Evolutionary conservation across 2,888 invertebrate genomes (phyloP).

Genomic region (Lasioglossum morio): DNA sequence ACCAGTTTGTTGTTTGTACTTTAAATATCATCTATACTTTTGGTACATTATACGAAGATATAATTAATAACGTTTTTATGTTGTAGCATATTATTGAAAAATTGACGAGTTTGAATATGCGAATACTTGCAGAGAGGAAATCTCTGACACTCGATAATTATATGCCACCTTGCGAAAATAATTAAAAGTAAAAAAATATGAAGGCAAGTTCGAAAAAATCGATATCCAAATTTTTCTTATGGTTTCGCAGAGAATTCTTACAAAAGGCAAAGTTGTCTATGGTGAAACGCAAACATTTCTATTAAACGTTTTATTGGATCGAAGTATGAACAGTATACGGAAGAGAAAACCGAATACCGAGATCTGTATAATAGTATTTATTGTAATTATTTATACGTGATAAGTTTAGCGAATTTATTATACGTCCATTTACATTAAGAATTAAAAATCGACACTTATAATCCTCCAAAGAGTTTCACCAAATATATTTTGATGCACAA

Average conservation of each 20-base stretch:
- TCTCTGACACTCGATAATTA: not conserved
- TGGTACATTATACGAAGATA: conserved; percentile 13
- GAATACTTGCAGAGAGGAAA: not conserved
- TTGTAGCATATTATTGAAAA: not conserved
- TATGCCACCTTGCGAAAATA: conserved; percentile 2
- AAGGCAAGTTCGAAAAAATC: not conserved
- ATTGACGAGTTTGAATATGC: not conserved
- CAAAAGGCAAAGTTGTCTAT: not conserved
- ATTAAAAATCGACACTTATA: conserved; percentile 54
- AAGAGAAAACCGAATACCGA: conserved; percentile 15
- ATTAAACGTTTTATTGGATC: not conserved
- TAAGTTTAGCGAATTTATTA: conserved; percentile 51
- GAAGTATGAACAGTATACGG: not conserved
- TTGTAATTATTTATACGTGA: conserved; percentile 54
- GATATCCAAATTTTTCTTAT: not conserved
- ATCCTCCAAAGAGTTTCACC: conserved; percentile 35
- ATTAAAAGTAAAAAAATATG: not conserved
- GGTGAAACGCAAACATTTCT: not conserved
- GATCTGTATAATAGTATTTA: conserved; percentile 56
- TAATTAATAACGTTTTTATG: not conserved
- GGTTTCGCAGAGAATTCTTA: not conserved
- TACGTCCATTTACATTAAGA: conserved; percentile 57
- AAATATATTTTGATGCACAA: conserved; percentile 55
- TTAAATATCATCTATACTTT: conserved; percentile 37
- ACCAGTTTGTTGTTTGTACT: not conserved